Conservation (phyloP, 1,140 invertebrate species). For the Chironomus striatipennis region DNA sequence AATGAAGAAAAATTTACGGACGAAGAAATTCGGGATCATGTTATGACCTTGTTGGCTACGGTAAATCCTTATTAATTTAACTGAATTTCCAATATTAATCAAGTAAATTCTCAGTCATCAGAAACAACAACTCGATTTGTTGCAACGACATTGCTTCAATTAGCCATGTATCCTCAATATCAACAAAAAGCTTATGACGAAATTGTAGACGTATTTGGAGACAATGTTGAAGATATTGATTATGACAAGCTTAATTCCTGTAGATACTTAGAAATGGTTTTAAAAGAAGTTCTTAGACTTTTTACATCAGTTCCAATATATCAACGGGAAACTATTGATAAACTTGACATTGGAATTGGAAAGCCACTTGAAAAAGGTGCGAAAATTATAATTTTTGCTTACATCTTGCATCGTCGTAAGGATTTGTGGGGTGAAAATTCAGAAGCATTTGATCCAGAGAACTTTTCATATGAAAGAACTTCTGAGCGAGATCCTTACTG, state of each 20-base stretch:
- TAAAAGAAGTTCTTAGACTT: not conserved
- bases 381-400: not conserved
- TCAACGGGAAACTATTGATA: not conserved
- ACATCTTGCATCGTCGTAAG: not conserved
- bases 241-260: not conserved
- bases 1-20: not conserved
- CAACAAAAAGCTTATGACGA: not conserved
- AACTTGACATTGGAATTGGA: not conserved
- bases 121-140: not conserved
- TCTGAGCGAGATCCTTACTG: not conserved
- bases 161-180: not conserved
- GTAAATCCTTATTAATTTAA: not conserved
- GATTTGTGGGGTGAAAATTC: not conserved
- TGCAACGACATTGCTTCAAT: not conserved
- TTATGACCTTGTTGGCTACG: not conserved
- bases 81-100: not conserved
- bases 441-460: not conserved
- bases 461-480: not conserved
- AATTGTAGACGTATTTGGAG: not conserved
- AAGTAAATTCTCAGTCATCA: not conserved
- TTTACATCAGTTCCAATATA: not conserved
- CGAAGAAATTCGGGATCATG: not conserved
- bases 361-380: not conserved
- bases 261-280: slow-evolving; percentile 1
- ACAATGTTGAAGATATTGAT: not conserved